Percentiles rank a stretch among this genome's conserved stretches.
Evolutionary conservation across 2,797 vertebrate species (phyloP).

Genomic region (Chiroxiphia lanceolata): DNA sequence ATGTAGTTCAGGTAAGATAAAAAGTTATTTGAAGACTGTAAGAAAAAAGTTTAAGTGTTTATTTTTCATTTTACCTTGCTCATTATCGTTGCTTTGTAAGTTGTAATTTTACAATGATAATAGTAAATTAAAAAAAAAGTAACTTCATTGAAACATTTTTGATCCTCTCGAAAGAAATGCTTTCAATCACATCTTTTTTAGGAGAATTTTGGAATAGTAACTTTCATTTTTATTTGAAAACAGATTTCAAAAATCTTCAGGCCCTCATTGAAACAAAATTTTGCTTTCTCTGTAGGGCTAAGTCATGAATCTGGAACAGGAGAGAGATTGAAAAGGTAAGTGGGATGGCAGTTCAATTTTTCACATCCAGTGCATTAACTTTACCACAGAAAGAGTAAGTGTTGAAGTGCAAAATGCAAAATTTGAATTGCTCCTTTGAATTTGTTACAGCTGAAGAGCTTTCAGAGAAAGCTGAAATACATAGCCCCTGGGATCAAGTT

Average conservation of each 20-base stretch:
- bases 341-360: not conserved
- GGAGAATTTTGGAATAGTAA: not conserved
- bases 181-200: not conserved
- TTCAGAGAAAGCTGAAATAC: not conserved
- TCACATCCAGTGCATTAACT: not conserved
- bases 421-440: not conserved
- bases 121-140: too few species aligned
- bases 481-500: not conserved
- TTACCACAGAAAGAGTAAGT: not conserved
- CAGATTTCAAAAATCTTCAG: not conserved
- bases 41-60: not conserved
- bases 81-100: not conserved
- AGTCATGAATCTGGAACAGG: not conserved
- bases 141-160: not conserved
- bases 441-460: not conserved
- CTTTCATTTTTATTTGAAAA: not conserved
- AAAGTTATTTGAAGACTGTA: not conserved
- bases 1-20: not conserved
- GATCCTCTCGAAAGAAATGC: not conserved
- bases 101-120: not conserved
- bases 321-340: not conserved
- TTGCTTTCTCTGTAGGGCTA: not conserved
- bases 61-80: not conserved
- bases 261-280: not conserved
- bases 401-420: not conserved